Conservation (phyloP, 1,140 invertebrate genomes). For the Formica exsecta region DNA sequence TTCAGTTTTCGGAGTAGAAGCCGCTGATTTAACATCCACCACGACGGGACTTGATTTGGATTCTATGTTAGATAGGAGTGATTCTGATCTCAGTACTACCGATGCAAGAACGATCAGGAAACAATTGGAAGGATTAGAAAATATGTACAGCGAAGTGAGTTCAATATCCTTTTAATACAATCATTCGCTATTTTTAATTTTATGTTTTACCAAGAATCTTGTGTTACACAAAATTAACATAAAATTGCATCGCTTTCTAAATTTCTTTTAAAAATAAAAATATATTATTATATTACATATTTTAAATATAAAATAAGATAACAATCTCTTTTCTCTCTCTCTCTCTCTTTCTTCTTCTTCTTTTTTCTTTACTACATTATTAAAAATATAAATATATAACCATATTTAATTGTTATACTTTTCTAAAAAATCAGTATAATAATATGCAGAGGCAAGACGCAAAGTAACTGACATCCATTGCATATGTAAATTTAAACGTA, state of each 20-base stretch:
- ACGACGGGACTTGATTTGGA: constrained; percentile 93
- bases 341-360: too few relatives aligned
- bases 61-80: constrained; percentile 92
- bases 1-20: constrained; percentile 90
- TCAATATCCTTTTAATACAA: constrained; percentile 15
- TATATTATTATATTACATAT: background rate
- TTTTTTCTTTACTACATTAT: background rate
- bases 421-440: background rate
- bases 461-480: background rate
- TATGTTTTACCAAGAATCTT: background rate
- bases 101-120: constrained; percentile 93
- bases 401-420: background rate
- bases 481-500: background rate
- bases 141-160: constrained; percentile 93
- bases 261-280: background rate
- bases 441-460: background rate
- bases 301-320: background rate
- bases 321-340: background rate
- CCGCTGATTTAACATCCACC: constrained; percentile 92
- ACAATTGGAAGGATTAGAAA: constrained; percentile 94
- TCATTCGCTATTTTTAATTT: background rate
- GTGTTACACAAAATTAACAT: background rate
- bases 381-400: background rate
- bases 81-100: constrained; percentile 92
- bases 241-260: background rate